Base-by-base conservation (phyloP, 64 coral and sea anemone species). In the Stylophora pistillata region DNA sequence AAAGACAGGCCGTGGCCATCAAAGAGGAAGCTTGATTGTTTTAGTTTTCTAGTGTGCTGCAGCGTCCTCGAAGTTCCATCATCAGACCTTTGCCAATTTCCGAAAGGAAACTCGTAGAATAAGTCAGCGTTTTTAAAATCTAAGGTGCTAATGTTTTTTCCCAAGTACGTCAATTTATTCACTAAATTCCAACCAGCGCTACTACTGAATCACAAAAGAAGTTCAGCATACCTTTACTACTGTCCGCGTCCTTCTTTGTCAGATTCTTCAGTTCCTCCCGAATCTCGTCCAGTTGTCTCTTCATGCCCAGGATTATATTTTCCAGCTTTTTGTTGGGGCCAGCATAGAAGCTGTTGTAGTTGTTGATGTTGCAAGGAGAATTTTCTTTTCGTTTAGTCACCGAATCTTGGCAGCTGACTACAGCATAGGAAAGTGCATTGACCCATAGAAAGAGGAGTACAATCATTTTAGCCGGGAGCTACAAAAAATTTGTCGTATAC, bases 251-350 rank as follows among this genome's bases (percentile, higher is more conserved):
- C 15, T 73, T 73, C 71, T 33, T 14, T 31, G 71, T 73, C 30
- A 73, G 18, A 32, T 33, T 73, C 14, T 15, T 73, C 28, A 73
- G 29, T 18, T 73, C 30, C 71, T 33, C 32, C 13, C 32, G 71
- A 73, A 73, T 73, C 71, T 73, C 71, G 71, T 73, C 71, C 71
- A 73, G 2, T 73, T 73, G 71, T 14, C 71, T 73, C 18, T 73
- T 73, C 29, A 73, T 32, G 28, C 25, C 71, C 28, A 73, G 11
- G 14, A 73, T 73, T 2, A 73, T 31, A 37, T 73, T 34, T 14
- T 73, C 71, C 13, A 73, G 9, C 28, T 73, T 73, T 30, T 73
- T 73, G 71, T 73, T 73, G 16, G 71, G 71, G 4, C 71, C 71
- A 16, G 71, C 30, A 15, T 73, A 34, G 71, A 73, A 68, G 23